Evolutionary conservation across 1,140 invertebrate genomes (phyloP), one percentile per base, ranked within the genome.

Genomic region (Anthonomus grandis): DNA sequence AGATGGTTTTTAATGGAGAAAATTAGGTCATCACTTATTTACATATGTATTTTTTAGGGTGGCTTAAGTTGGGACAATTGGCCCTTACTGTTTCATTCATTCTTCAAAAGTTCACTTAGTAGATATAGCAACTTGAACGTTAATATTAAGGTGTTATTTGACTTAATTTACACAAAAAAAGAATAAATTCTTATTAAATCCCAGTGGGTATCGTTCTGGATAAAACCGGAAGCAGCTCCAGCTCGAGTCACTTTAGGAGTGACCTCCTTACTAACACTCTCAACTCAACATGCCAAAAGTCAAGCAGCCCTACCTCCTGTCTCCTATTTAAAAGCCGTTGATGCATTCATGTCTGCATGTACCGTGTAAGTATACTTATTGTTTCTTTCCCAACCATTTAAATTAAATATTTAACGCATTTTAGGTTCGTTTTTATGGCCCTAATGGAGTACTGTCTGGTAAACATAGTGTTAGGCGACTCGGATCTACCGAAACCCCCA

Each of bases 381-480:
- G 27, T 15, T 15, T 17, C 10, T 45, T 31, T 12, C 4, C 27
- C 6, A 9, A 4, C 19, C 41, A 41, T 39, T 59, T 37, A 3
- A 15, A 10, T 10, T 31, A 24, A 12, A 17, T 5, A 9, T 19
- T 44, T n/a, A n/a, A n/a, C n/a, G 18, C 8, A 4, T 44, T 58
- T 52, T 67, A 85, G 83, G 24, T 92, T 95, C 75, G 92, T 95
- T 65, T 95, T 95, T 70, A 88, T 93, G 85, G 91, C 92, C 3
- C 72, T 95, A 25, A 94, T 95, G 92, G 92, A 95, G 72, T 95
- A 94, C 71, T 93, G 91, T 65, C 73, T 95, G 58, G 90, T 95
- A 1, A 94, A 94, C 66, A 92, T 94, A 39, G 87, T 94, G 0
- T 78, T 94, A 2, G 87, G 88, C 1, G 87, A 90, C 64, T 82